Evolutionary conservation across 2,113 vertebrate species (phyloP).

Genomic region (Dromas ardeola): DNA sequence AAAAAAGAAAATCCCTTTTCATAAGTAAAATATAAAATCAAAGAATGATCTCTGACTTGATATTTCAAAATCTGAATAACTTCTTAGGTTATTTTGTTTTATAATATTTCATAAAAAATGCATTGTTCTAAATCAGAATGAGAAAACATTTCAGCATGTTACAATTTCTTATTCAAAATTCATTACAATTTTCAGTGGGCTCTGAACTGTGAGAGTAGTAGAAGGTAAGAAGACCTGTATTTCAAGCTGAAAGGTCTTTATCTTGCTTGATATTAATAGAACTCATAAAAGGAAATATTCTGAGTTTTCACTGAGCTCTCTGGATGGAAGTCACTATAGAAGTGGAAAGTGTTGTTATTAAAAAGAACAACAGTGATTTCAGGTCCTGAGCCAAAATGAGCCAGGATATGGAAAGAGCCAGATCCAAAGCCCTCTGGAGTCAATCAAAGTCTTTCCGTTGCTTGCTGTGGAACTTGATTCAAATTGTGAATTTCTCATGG

Average conservation of each 20-base stretch:
- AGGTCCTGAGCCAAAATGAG: background rate
- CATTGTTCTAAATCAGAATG: background rate
- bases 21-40: background rate
- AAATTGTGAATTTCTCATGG: slow-evolving; percentile 12
- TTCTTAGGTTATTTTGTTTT: background rate
- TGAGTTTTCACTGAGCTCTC: background rate
- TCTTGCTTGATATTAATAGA: background rate
- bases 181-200: background rate
- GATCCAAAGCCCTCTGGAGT: background rate
- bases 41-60: background rate
- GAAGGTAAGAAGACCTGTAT: background rate
- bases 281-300: background rate
- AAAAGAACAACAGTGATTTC: background rate
- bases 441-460: background rate
- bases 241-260: background rate
- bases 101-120: background rate
- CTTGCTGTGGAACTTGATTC: background rate
- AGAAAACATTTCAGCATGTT: background rate
- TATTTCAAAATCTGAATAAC: background rate
- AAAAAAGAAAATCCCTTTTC: background rate
- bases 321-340: background rate
- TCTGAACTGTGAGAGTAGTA: background rate
- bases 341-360: background rate
- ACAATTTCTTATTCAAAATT: background rate
- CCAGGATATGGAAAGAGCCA: background rate